Percentiles rank a stretch among this genome's conserved stretches.
Conservation (phyloP, 2,113 vertebrate species). For the Malurus elegans region DNA sequence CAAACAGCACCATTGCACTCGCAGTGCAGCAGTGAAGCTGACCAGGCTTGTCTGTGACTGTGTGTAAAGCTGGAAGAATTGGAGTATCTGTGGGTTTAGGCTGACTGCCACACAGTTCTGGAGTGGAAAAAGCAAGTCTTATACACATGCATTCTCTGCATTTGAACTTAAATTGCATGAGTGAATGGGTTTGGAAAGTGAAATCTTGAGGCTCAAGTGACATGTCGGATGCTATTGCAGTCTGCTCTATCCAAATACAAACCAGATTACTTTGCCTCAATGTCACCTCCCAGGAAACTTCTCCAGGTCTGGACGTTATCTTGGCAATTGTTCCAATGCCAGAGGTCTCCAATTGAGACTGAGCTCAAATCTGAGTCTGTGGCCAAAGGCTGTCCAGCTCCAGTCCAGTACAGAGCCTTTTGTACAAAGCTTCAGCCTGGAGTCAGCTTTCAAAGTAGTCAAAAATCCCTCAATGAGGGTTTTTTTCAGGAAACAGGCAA, state of each 20-base stretch:
- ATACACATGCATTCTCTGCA: conserved; percentile 63
- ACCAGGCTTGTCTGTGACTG: conserved; percentile 9
- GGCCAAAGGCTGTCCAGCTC: conserved; percentile 17
- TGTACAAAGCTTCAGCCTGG: conserved; percentile 64
- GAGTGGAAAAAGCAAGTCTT: conserved; percentile 60
- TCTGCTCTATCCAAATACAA: background rate
- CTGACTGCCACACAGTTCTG: conserved; percentile 68
- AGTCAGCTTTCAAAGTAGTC: conserved; percentile 65
- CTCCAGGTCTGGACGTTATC: background rate
- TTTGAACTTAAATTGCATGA: conserved; percentile 66
- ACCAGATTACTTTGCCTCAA: background rate
- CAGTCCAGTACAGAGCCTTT: conserved; percentile 42
- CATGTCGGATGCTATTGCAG: conserved; percentile 69
- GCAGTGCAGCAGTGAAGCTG: conserved; percentile 27
- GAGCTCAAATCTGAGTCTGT: background rate
- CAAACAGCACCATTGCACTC: background rate
- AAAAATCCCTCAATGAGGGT: conserved; percentile 60
- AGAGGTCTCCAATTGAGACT: background rate
- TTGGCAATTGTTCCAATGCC: background rate
- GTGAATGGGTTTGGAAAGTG: conserved; percentile 67
- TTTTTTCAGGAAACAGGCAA: conserved; percentile 58
- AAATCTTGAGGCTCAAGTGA: conserved; percentile 66
- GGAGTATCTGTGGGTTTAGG: conserved; percentile 56
- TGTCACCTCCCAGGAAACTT: background rate
- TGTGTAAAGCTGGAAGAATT: background rate